Base-by-base conservation (phyloP, 2,888 invertebrate genomes). In the Trissoscelio sp. region DNA sequence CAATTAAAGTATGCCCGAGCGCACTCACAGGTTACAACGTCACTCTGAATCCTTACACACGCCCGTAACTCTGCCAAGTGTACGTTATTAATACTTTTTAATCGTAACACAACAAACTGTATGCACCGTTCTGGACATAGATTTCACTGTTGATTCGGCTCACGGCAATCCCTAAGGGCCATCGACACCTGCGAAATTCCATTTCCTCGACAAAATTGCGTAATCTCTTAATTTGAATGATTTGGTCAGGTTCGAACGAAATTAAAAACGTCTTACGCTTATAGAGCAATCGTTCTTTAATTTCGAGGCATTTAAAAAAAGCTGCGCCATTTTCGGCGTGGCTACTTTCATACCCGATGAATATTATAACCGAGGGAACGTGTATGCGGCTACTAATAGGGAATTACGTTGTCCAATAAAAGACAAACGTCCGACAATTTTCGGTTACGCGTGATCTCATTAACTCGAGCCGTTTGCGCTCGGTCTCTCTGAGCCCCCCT, bases 371-470 rank as follows among this genome's bases (percentile, higher is more conserved):
- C 55, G 55, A 11, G 28, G 28, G 14, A 62, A 55, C 69, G 60
- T 77, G 77, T 6, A 70, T 18, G 39, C 53, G 3, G 69, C 77
- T 62, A 72, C 69, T 69, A 80, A 74, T 79, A 42, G 62, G 73
- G 64, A 66, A 81, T 83, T 66, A 72, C 80, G 78, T 83, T 80
- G 84, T 84, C 88, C 90, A 89, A 90, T 90, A 88, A 89, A 90
- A 90, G 89, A 87, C 80, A 87, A 85, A 87, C 88, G 88, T 83
- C 88, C 87, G 86, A 89, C 90, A 90, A 90, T 90, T 90, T 90
- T 90, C 88, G 90, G 88, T 89, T 90, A 90, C 89, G 90, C 90
- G 90, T 90, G 90, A 90, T 90, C 90, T 90, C 90, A 90, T 90
- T 90, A 90, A 90, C 89, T 89, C 84, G 46, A 83, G 82, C 85